Conservation (phyloP, 1,140 invertebrate genomes). For the Drosophila tropicalis region DNA sequence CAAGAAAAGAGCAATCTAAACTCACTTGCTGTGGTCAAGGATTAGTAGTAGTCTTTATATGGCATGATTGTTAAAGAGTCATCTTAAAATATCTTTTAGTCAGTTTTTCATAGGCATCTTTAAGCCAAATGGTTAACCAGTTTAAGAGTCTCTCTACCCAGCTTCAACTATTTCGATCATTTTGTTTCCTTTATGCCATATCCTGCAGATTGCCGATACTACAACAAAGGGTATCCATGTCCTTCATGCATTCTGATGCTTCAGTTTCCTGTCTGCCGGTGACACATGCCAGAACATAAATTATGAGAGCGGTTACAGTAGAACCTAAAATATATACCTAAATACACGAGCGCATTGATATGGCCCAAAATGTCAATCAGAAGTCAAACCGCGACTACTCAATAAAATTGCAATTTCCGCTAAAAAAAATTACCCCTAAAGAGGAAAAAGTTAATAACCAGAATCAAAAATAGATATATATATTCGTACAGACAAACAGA, state of each 20-base stretch:
- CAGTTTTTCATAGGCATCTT: too few species aligned
- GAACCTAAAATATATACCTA: slow-evolving; percentile 43
- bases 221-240: too few species aligned
- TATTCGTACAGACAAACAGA: slow-evolving; percentile 32
- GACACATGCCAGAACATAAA: slow-evolving; percentile 65
- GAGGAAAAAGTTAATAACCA: slow-evolving; percentile 35
- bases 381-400: slow-evolving; percentile 69
- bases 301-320: slow-evolving; percentile 50
- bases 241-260: neutral
- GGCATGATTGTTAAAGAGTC: too few species aligned
- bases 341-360: slow-evolving; percentile 12
- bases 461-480: slow-evolving; percentile 17
- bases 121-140: too few species aligned
- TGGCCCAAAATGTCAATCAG: slow-evolving; percentile 72
- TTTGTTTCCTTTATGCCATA: too few species aligned
- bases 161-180: too few species aligned
- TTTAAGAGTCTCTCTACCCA: too few species aligned
- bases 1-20: too few species aligned
- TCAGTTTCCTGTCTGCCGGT: slow-evolving; percentile 56
- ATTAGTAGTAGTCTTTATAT: too few species aligned
- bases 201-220: too few species aligned
- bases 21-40: too few species aligned
- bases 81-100: too few species aligned
- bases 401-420: slow-evolving; percentile 71
- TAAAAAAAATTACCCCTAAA: slow-evolving; percentile 32